Evolutionary conservation across 2,888 invertebrate genomes (phyloP).

Genomic region (Mamestra brassicae): DNA sequence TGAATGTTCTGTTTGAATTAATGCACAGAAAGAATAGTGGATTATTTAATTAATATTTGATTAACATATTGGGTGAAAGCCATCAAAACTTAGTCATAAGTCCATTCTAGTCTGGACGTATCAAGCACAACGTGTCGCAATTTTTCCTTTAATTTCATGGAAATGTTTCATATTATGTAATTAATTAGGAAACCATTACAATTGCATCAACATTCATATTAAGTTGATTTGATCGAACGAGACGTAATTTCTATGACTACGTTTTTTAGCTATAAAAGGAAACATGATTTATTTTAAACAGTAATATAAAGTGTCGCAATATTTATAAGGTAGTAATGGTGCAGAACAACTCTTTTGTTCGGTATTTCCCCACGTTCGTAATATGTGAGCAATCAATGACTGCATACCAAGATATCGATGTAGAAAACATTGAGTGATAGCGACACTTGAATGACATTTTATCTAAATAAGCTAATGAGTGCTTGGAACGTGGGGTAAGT

Average conservation of each 20-base stretch:
- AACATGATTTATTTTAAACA: conserved; percentile 31
- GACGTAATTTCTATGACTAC: conserved; percentile 20
- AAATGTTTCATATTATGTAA: conserved; percentile 52
- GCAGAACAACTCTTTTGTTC: conserved; percentile 17
- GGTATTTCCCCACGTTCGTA: conserved; percentile 34
- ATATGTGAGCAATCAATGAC: conserved; percentile 13
- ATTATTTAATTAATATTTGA: neutral
- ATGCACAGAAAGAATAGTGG: neutral
- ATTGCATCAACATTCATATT: conserved; percentile 43
- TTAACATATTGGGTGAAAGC: conserved; percentile 15
- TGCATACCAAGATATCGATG: neutral
- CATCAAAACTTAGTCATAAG: neutral
- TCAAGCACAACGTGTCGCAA: conserved; percentile 23
- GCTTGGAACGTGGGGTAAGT: neutral
- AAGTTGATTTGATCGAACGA: conserved; percentile 21
- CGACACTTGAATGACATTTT: conserved; percentile 11
- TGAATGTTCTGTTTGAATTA: neutral
- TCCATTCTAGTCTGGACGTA: conserved; percentile 5
- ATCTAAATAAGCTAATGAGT: neutral
- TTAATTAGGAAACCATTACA: conserved; percentile 47
- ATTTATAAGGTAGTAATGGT: conserved; percentile 8
- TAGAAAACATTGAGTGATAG: conserved; percentile 22
- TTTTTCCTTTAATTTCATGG: conserved; percentile 23
- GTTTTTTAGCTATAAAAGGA: conserved; percentile 32
- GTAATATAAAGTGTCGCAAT: conserved; percentile 40